Conservation (phyloP, 37 sponge, comb jelly and placozoan genomes). For the Geodia barretti region DNA sequence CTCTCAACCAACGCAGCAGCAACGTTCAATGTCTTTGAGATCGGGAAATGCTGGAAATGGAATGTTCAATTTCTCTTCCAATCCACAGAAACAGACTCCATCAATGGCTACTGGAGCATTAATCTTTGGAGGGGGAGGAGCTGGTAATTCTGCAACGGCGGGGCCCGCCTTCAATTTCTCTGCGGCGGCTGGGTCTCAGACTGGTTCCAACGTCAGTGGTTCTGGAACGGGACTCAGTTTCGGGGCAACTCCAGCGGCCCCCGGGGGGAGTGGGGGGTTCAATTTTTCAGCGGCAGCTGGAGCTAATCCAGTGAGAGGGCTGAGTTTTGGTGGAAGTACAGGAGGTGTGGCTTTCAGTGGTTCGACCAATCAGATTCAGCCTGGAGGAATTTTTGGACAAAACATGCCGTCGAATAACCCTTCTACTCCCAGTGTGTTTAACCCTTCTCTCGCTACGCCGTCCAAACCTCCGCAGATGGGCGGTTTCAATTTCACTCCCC, state of each 20-base stretch:
- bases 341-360: not conserved
- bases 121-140: not conserved
- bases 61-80: not conserved
- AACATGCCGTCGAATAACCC: not conserved
- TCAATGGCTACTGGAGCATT: too few species aligned
- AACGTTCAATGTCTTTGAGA: not conserved
- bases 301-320: not conserved
- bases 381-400: not conserved
- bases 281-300: not conserved
- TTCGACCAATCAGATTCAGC: not conserved
- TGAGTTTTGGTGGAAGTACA: not conserved
- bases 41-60: not conserved
- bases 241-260: not conserved
- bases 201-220: too few species aligned
- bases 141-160: too few species aligned
- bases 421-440: not conserved
- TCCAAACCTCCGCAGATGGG: not conserved
- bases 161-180: too few species aligned
- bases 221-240: not conserved
- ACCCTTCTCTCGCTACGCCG: not conserved
- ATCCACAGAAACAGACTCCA: not conserved
- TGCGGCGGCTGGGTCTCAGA: too few species aligned
- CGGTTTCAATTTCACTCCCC: not conserved
- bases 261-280: not conserved
- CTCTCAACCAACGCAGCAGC: not conserved